phyloP scores from a whole-genome alignment of 2,113 vertebrate species.

The Alosa alosa region DNA sequence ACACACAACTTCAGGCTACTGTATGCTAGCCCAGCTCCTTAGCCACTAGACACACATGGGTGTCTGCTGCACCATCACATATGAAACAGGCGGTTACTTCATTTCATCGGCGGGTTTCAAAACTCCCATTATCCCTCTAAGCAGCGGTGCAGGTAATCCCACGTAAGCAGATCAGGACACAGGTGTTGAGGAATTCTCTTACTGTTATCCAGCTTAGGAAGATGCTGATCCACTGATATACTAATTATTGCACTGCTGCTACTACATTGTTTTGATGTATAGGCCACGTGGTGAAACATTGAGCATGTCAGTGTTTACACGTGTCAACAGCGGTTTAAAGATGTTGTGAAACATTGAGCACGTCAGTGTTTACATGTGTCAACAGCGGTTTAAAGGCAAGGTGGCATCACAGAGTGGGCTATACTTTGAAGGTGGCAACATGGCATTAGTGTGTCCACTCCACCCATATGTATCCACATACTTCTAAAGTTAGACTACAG shows the following conservation, averaged over 20 bases:
- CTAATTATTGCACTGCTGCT: background rate
- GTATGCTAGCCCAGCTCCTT: no score
- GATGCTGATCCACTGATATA: background rate
- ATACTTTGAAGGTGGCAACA: background rate
- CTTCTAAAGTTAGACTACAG: background rate
- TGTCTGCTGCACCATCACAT: background rate
- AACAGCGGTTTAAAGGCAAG: background rate
- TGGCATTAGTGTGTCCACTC: background rate
- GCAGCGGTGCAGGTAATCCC: background rate
- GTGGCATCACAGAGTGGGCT: background rate
- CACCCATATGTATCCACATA: background rate
- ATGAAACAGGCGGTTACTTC: background rate
- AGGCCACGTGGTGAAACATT: background rate
- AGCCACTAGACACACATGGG: background rate
- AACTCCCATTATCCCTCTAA: background rate
- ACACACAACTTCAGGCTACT: no score
- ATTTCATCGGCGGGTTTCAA: background rate
- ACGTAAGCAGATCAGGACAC: background rate
- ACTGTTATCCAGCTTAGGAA: background rate
- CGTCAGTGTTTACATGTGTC: background rate
- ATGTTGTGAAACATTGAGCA: background rate
- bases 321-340: background rate
- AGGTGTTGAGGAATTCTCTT: constrained; percentile 14
- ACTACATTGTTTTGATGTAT: background rate
- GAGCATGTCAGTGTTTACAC: background rate